phyloP scores from a whole-genome alignment of 2,113 vertebrate species.

The Hemicordylus capensis region DNA sequence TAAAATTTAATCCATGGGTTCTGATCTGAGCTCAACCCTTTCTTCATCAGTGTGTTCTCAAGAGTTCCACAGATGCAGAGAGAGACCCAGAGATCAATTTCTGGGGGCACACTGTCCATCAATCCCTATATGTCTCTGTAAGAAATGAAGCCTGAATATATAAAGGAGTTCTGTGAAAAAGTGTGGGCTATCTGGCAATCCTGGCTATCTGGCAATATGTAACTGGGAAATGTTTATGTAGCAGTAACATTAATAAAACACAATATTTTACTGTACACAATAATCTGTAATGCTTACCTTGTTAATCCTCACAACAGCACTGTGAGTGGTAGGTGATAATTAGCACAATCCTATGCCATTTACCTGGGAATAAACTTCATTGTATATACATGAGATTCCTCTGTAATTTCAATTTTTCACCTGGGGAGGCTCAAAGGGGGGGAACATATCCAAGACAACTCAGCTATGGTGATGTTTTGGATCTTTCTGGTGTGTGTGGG shows the following conservation, averaged over 20 bases:
- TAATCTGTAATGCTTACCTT: neutral
- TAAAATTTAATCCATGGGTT: neutral
- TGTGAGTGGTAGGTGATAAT: neutral
- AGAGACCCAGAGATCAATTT: neutral
- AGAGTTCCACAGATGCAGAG: neutral
- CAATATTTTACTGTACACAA: neutral
- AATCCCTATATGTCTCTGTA: neutral
- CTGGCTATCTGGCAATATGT: neutral
- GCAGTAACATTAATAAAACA: neutral
- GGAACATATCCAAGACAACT: neutral
- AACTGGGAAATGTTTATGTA: constrained; percentile 10
- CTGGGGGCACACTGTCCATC: neutral
- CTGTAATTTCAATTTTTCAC: neutral
- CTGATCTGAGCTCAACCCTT: neutral
- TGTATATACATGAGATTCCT: neutral
- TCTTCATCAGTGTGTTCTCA: neutral
- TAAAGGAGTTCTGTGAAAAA: neutral
- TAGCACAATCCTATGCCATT: neutral
- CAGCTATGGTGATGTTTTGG: no score
- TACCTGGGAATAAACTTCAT: neutral
- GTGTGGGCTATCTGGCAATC: neutral
- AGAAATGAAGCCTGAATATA: neutral
- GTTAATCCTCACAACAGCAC: neutral
- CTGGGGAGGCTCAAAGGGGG: neutral
- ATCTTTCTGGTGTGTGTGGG: neutral